Base-by-base conservation (phyloP, 2,113 vertebrate genomes). In the Nycticebus coucang region DNA sequence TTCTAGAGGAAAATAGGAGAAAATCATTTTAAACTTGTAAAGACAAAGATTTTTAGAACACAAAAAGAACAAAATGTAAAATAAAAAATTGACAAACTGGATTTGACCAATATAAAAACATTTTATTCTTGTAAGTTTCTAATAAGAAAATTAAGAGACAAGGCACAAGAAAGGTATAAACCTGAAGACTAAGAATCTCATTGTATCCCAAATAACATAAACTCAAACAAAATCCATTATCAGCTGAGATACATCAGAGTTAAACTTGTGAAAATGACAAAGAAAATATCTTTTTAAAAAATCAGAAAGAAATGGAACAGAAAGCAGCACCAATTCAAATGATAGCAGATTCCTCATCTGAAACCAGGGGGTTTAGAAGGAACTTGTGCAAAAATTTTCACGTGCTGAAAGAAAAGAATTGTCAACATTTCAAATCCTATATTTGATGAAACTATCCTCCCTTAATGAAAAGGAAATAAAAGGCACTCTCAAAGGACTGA, bases 61-160 rank as follows among this genome's bases (percentile, higher is more conserved):
- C 35, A 95, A 89, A 78, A 74, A 50, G 53, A 90, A 79, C 13
- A 69, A 71, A 87, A 85, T 30, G 37, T 50, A 89, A 92, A 88
- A 41, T 64, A 15, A 71, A 91, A 96, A 74, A 69, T 11, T 86
- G 72, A 50, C 72, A 88, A 77, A 41, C 8, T 60, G 13, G 33
- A 59, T 7, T 50, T 71, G 30, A 69, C 53, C n/a, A 93, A 71
- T 91, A 94, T 94, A 68, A 77, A 82, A 81, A 71, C 69, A 74
- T 37, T 64, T 64, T 94, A 7, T 59, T 60, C 86, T 22, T 57
- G 8, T n/a, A 59, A 18, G 19, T 75, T 92, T 82, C 22, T 64
- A 77, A n/a, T 79, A 79, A 89, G 55, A 96, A 82, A 30, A 66
- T 21, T 55, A 35, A 74, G 64, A 80, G 60, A 1, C 6, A 75